phyloP scores from a whole-genome alignment of 2,888 invertebrate genomes.

The Nomada flava region DNA sequence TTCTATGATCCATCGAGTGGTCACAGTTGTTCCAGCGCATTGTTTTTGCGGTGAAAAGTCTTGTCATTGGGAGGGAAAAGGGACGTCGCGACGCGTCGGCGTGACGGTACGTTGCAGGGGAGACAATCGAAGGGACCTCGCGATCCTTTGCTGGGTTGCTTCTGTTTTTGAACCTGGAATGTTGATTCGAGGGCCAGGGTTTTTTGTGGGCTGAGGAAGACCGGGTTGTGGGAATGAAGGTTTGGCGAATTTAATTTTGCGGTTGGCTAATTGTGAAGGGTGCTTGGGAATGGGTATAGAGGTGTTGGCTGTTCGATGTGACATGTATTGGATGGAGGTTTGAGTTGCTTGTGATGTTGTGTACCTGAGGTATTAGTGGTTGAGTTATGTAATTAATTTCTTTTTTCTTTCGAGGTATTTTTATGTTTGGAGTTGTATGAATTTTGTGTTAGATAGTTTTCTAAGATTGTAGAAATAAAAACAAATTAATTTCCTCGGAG shows the following conservation, averaged over 20 bases:
- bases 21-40: constrained; percentile 77
- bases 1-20: constrained; percentile 69
- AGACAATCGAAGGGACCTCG: background rate
- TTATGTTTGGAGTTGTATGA: no score
- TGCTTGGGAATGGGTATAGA: background rate
- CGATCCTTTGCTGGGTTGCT: background rate
- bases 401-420: no score
- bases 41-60: constrained; percentile 80
- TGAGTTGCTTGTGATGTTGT: no score
- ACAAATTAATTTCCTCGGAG: no score
- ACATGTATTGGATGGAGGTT: no score
- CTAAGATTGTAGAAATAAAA: no score
- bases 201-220: constrained; percentile 5
- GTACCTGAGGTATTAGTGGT: no score
- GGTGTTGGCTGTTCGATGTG: background rate
- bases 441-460: no score
- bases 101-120: constrained; percentile 43
- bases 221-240: constrained; percentile 4
- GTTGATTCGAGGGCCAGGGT: constrained; percentile 5
- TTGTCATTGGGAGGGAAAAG: constrained; percentile 69
- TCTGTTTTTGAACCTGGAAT: no score
- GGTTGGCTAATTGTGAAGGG: background rate
- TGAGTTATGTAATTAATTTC: no score
- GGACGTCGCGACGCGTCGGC: constrained; percentile 9
- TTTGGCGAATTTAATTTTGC: constrained; percentile 9